Conservation (phyloP, 2,113 vertebrate species). For the Alces alces region DNA sequence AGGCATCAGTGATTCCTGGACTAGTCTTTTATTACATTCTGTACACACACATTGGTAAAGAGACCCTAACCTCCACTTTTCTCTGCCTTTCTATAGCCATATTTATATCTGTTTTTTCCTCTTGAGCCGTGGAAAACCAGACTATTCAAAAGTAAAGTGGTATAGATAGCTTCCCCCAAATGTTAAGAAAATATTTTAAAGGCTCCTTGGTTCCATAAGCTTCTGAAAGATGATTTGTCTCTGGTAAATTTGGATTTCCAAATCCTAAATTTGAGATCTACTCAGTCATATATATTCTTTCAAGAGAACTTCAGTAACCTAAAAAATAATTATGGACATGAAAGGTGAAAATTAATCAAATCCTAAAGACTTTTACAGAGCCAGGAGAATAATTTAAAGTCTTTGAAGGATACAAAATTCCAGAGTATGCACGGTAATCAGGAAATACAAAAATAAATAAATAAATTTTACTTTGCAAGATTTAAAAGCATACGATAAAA, state of each 20-base stretch:
- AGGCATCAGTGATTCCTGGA: neutral
- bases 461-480: neutral
- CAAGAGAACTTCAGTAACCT: neutral
- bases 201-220: neutral
- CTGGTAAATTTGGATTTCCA: neutral
- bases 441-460: rapidly evolving
- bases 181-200: neutral
- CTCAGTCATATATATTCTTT: neutral
- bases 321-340: neutral
- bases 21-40: neutral
- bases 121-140: neutral
- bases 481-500: neutral
- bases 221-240: neutral
- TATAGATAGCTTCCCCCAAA: neutral
- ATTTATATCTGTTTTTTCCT: neutral
- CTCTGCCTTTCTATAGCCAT: neutral
- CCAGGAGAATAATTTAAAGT: neutral
- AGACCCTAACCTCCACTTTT: neutral
- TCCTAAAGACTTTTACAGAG: neutral
- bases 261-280: neutral
- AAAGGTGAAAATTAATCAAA: neutral
- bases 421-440: rapidly evolving
- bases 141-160: neutral
- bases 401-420: neutral
- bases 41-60: neutral